Evolutionary conservation across 1,140 invertebrate genomes (phyloP), one percentile per base, ranked within the genome.

Genomic region (Proctacanthus coquilletti): DNA sequence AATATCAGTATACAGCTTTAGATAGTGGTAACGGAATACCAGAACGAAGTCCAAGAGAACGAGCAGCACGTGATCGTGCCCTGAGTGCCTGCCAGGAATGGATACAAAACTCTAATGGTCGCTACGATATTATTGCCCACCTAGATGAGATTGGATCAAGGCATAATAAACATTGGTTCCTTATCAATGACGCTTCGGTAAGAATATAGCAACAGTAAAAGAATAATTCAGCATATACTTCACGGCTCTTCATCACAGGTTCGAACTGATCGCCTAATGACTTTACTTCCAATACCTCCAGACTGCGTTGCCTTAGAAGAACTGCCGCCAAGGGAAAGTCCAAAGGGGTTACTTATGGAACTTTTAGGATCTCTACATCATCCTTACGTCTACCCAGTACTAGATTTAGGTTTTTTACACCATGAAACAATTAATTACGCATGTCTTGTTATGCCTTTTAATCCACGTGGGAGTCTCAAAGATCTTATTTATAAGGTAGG

Each of bases 301-400:
- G 68, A 69, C 34, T 73, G 75, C 51, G 53, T 60, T 38, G 57
- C 57, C 35, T 55, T 60, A 30, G 57, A 62, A 46, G 45, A 65
- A 60, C 39, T 72, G 62, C 49, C 66, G 31, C 56, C 62, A 18
- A 57, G 51, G 32, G 68, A 70, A 29, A 51, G 56, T 20, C 63
- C 68, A 8, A 51, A 63, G 3, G 56, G 49, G 18, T 74, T 77
- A 3, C 65, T 91, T 4, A 70, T 84, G 56, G 80, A 88, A 50
- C 63, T 92, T 29, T 85, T 92, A 47, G 68, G 83, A 34, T 76
- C 80, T 4, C 67, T 92, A 5, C 85, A 91, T 57, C 87, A 92
- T 63, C 87, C 88, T 0, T 91, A 92, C 54, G 83, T 93, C 38
- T 86, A 85, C 61, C 86, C 87, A 0, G 74, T 91, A 2, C 63